Conservation (phyloP, 2,113 vertebrate genomes). For the Microcebus lehilahytsara region DNA sequence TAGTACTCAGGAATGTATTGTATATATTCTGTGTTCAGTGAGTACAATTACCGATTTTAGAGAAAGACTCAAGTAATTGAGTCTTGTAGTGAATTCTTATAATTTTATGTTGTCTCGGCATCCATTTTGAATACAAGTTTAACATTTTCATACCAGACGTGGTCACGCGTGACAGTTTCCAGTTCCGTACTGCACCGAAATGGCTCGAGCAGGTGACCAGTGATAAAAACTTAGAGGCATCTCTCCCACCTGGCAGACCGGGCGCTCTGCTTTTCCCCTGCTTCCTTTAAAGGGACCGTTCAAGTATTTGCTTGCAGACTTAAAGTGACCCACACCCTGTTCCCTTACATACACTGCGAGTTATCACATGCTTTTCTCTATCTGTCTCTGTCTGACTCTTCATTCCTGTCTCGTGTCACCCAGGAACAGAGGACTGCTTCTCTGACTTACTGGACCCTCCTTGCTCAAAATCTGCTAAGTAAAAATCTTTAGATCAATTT, state of each 20-base stretch:
- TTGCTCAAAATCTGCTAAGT: neutral
- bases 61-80: neutral
- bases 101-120: neutral
- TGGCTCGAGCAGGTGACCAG: neutral
- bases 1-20: neutral
- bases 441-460: neutral
- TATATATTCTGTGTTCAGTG: neutral
- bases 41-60: neutral
- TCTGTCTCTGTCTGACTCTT: neutral
- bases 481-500: neutral
- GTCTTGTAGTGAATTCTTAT: neutral
- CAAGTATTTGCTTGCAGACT: neutral
- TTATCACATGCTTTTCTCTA: neutral
- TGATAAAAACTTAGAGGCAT: neutral
- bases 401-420: neutral
- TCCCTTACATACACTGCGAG: neutral
- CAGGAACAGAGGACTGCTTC: neutral
- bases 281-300: neutral
- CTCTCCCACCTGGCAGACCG: neutral
- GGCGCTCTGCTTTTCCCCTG: neutral
- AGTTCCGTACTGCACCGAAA: neutral
- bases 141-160: neutral
- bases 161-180: neutral
- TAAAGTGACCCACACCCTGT: neutral
- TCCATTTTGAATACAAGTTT: neutral